Evolutionary conservation across 2,888 invertebrate species (phyloP).

Genomic region (Melanotus villosus): DNA sequence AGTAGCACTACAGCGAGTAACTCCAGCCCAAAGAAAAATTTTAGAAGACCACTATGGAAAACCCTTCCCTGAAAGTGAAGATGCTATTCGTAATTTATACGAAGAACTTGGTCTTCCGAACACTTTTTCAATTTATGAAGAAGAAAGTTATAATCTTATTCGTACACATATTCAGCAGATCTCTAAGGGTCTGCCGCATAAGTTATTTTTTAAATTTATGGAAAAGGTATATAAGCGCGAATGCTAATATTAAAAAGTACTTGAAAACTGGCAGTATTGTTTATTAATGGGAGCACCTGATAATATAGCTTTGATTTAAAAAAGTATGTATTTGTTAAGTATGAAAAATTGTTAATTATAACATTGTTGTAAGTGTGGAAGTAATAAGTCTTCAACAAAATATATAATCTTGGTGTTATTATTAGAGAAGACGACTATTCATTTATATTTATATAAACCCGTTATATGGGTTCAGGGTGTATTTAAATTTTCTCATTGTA

Average conservation of each 20-base stretch:
- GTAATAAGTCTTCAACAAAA: background rate
- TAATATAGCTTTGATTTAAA: background rate
- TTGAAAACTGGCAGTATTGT: constrained; percentile 5
- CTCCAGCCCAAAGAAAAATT: constrained; percentile 78
- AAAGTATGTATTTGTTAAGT: background rate
- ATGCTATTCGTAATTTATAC: constrained; percentile 82
- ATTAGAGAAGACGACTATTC: background rate
- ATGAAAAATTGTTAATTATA: no score
- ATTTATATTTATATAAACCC: background rate
- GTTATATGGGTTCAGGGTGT: background rate
- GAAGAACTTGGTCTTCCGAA: constrained; percentile 83
- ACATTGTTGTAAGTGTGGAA: background rate
- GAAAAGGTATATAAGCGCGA: constrained; percentile 85
- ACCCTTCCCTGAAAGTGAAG: constrained; percentile 76
- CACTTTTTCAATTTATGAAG: constrained; percentile 85
- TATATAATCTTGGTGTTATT: constrained; percentile 2
- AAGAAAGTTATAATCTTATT: constrained; percentile 86
- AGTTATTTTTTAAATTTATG: constrained; percentile 85
- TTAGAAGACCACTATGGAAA: constrained; percentile 85
- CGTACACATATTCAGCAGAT: constrained; percentile 88
- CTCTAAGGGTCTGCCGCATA: constrained; percentile 84
- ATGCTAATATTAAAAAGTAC: constrained; percentile 63
- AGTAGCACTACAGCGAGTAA: constrained; percentile 86
- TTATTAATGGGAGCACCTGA: constrained; percentile 8
- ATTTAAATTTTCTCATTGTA: background rate